Base-by-base conservation (phyloP, 1,140 invertebrate species). In the Nautilus pompilius region DNA sequence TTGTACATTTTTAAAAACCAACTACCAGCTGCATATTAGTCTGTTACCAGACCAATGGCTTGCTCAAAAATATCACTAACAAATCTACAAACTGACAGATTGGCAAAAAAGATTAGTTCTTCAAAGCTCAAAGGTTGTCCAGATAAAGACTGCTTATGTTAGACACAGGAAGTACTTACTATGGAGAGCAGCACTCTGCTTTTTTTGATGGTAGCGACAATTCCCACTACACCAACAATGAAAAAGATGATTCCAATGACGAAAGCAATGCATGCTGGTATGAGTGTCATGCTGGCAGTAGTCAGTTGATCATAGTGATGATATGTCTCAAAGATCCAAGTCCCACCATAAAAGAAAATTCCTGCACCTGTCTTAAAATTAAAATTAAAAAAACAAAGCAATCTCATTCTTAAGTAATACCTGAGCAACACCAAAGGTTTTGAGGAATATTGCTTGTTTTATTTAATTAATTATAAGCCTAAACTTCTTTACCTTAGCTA, bases 211-310 rank as follows among this genome's bases (percentile, higher is more conserved):
- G 92, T 91, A 45, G 93, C 93, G 77, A 90, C 91, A 80, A 93
- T 96, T 56, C 93, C 95, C 46, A 96, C 86, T 78, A 95, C 89
- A 2, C 93, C 90, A 33, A 95, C 88, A 46, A 93, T 82, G 58
- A 94, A 88, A 79, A 96, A 89, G 34, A 96, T 79, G 20, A 88
- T 81, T 2, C 93, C 93, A 54, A 88, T 88, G 22, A 86, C 87
- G 60, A 96, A 84, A 62, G 94, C 83, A 63, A 94, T 79, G 41
- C 68, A 66, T 26, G 79, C 78, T 17, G 80, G 80, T 24, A 79
- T 69, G 24, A 82, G 63, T 1, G 74, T 78, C 10, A 79, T 65
- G 26, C 69, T 70, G 13, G 75, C 65, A 34, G 70, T 68, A 28
- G 78, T 70, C 24, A 81, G 53, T 53, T 79, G 73, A 71, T 76